A percentile compares a stretch with the other conserved stretches of the same genome.
Evolutionary conservation across 2,888 invertebrate genomes (phyloP).

Genomic region (Abrostola tripartita): DNA sequence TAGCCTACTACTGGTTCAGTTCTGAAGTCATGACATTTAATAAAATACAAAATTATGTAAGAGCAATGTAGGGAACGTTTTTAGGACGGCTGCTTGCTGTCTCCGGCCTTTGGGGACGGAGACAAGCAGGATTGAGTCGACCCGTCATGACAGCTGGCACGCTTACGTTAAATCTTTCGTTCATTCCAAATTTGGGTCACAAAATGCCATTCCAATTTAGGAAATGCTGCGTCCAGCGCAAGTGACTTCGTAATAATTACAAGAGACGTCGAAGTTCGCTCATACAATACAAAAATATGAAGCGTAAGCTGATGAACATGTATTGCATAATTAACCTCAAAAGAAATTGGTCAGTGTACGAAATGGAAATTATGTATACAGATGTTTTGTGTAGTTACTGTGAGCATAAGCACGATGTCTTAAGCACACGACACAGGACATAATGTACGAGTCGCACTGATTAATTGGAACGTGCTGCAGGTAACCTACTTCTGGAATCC

Average conservation of each 20-base stretch:
- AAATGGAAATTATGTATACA: constrained; percentile 36
- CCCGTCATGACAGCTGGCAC: not conserved
- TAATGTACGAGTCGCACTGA: not conserved
- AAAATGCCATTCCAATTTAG: constrained; percentile 1
- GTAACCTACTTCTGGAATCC: not conserved
- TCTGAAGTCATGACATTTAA: no score
- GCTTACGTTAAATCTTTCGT: not conserved
- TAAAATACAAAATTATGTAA: no score
- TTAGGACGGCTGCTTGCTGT: no score
- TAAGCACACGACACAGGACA: constrained; percentile 6
- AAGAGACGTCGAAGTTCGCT: not conserved
- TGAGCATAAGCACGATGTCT: constrained; percentile 29
- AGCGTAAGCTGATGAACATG: constrained; percentile 4
- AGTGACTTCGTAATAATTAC: not conserved
- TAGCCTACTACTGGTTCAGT: no score
- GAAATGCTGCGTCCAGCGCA: not conserved
- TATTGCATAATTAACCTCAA: constrained; percentile 35
- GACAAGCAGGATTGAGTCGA: not conserved
- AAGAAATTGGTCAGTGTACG: constrained; percentile 16
- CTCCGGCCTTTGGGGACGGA: not conserved
- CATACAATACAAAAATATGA: not conserved
- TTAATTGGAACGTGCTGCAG: not conserved
- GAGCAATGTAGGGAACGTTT: no score
- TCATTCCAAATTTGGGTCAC: not conserved
- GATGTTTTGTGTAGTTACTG: constrained; percentile 20